Percentiles rank a stretch among this genome's conserved stretches.
Conservation (phyloP, 2,888 invertebrate genomes). For the Nephrotoma flavescens region DNA sequence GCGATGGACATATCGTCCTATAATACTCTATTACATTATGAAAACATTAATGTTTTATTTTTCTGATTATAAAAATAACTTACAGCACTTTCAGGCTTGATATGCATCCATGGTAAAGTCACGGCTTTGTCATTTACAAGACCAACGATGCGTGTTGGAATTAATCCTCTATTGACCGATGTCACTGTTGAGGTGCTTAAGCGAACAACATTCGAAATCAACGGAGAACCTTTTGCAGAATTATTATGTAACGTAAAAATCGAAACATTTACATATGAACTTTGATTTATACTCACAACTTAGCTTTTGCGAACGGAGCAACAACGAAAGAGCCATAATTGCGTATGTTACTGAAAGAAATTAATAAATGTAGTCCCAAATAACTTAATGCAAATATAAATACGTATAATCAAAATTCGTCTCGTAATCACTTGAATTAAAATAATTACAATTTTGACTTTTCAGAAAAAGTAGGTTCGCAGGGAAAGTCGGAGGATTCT, state of each 20-base stretch:
- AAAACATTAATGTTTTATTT: background rate
- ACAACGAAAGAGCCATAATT: background rate
- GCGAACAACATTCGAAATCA: background rate
- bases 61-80: background rate
- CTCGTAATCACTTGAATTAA: background rate
- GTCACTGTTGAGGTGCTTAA: background rate
- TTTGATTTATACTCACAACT: background rate
- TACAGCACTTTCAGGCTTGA: background rate
- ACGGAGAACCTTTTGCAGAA: background rate
- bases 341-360: background rate
- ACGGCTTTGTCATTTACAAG: background rate
- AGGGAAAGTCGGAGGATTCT: background rate
- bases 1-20: slow-evolving; percentile 4
- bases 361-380: background rate
- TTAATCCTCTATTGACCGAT: background rate
- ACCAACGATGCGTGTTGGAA: background rate
- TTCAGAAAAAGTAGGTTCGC: background rate
- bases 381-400: background rate
- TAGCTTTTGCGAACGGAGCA: background rate
- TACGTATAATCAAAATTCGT: background rate
- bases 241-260: background rate
- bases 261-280: background rate
- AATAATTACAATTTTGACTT: background rate
- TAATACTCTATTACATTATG: background rate
- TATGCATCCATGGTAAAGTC: background rate